Conservation (phyloP, 1,140 invertebrate species). For the Araneus ventricosus region DNA sequence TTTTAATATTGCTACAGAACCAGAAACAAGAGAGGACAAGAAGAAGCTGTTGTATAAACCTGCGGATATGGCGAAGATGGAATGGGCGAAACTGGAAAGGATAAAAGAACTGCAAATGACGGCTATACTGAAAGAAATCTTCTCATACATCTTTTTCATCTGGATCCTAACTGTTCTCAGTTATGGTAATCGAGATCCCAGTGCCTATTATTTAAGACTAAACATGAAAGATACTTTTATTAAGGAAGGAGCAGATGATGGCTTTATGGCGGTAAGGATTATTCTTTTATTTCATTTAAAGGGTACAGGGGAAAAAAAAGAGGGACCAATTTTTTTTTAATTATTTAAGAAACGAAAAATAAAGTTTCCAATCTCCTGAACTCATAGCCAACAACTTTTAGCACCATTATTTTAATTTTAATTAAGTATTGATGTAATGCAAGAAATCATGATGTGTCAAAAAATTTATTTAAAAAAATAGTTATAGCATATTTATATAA, state of each 20-base stretch:
- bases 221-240: constrained; percentile 81
- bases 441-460: too few relatives aligned
- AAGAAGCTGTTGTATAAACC: constrained; percentile 76
- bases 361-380: too few relatives aligned
- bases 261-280: constrained; percentile 75
- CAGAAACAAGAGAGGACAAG: constrained; percentile 65
- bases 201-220: constrained; percentile 80
- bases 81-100: constrained; percentile 79
- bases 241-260: constrained; percentile 62
- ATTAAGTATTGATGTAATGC: too few relatives aligned
- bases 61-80: constrained; percentile 79
- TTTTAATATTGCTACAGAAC: background rate
- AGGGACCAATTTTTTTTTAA: too few relatives aligned
- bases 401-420: too few relatives aligned
- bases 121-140: constrained; percentile 81
- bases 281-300: too few relatives aligned
- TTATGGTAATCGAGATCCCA: constrained; percentile 80
- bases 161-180: constrained; percentile 81
- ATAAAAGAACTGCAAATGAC: constrained; percentile 82
- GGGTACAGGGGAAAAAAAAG: too few relatives aligned
- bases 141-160: constrained; percentile 82
- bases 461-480: too few relatives aligned
- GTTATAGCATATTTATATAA: too few relatives aligned
- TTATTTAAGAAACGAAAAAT: too few relatives aligned
- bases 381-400: too few relatives aligned